Base-by-base conservation (phyloP, 2,888 invertebrate genomes). In the Nomada flava region DNA sequence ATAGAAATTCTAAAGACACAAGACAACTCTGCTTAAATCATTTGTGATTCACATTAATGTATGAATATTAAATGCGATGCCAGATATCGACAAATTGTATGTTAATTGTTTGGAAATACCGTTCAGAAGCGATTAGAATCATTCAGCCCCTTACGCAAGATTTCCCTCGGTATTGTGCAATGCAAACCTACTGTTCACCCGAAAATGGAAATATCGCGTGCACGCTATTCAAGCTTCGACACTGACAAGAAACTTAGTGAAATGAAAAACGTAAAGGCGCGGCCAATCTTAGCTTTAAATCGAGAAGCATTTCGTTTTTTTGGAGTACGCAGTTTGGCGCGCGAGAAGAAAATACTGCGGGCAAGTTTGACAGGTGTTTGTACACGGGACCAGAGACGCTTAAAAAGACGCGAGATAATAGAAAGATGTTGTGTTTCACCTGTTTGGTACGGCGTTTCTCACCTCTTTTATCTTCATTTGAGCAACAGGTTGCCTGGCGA, bases 381-480 rank as follows among this genome's bases (percentile, higher is more conserved):
- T 11, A 10, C 10, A 10, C 20, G 42, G 36, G 36, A 44, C 11
- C 23, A 55, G 44, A 18, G 36, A 18, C 59, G 50, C 29, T 70
- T 50, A 20, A 70, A n/a, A 42, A 53, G 20, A 29, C 15, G 13
- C 29, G 53, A 10, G 23, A 67, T 3, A 26, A 71, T 60, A 53
- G 50, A 55, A 52, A 20, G 20, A 44, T 59, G 36, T 10, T 23
- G 2, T n/a, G 42, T 23, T 18, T 53, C 11, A 42, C 13, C 29
- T 18, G 57, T 62, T 44, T n/a, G 42, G 23, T 55, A 23, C 42
- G 36, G 77, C 50, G 11, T 44, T 42, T 68, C 47, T 52, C 85
- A 88, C 78, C 88, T 89, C 87, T 85, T 84, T 72, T 65, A 62
- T 62, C 79, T 65, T 86, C 83, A 75, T 83, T 75, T 78, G 69